Base-by-base conservation (phyloP, 2,797 vertebrate genomes). In the Meda fulgida region DNA sequence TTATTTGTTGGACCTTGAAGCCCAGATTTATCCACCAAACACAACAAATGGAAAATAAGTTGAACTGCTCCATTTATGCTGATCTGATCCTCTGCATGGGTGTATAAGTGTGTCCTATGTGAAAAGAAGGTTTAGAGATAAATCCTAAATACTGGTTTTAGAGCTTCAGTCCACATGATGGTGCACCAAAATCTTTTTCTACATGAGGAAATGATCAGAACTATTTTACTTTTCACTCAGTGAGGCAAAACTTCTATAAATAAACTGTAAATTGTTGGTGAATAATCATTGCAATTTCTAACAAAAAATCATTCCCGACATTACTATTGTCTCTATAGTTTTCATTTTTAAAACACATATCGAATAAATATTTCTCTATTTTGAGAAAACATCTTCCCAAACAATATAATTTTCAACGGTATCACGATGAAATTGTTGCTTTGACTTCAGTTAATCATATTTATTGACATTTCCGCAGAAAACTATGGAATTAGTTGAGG, bases 401-500 rank as follows among this genome's bases (percentile, higher is more conserved):
- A 36, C 48, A 69, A 65, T 84, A 66, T 82, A 31, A 80, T 84
- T 87, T 89, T 84, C 69, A 78, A 66, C 84, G 63, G 77, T 31
- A 63, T 80, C 84, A 81, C 40, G 71, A 66, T 69, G 73, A 86
- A 87, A 86, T 83, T 76, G 80, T 63, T 77, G 71, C 76, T 26
- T 84, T 80, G 70, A 86, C 81, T 83, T 80, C 81, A 85, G 85
- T 71, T 51, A 10, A 60, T 84, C 60, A 34, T 76, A 84, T 86
- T 86, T 86, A 87, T 86, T 86, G 85, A 70, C 80, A 55, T 87
- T 87, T 86, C 63, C 73, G n/a, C n/a, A n/a, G 65, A 80, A 79
- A 80, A 53, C 72, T 76, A 72, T 83, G 55, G 84, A 86, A 89
- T 89, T 82, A 89, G 82, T 29, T 69, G 34, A 60, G 73, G 34